Evolutionary conservation across 2,797 vertebrate species (phyloP).

Genomic region (Rhincodon typus): DNA sequence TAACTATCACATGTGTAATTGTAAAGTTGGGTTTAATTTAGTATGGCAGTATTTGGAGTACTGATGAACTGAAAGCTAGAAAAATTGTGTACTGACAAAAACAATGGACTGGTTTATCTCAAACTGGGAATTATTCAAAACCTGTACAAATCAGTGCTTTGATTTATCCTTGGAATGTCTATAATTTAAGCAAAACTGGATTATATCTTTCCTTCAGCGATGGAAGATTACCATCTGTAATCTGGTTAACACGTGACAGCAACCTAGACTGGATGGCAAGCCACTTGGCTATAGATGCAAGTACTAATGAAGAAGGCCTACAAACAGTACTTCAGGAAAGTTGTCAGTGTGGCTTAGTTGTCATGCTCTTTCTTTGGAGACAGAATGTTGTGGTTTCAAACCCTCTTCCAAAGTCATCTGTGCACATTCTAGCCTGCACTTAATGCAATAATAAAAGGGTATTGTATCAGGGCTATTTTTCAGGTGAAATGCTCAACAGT

Average conservation of each 20-base stretch:
- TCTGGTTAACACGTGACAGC: background rate
- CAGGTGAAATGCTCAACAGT: background rate
- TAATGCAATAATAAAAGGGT: background rate
- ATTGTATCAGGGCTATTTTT: background rate
- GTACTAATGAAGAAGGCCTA: background rate
- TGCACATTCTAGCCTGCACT: background rate
- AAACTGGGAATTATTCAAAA: background rate
- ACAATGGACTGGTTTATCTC: too few species aligned
- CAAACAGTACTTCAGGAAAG: background rate
- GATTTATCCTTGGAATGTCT: background rate
- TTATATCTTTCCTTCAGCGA: background rate
- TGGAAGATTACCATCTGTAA: too few species aligned
- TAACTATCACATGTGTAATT: background rate
- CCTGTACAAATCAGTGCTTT: background rate
- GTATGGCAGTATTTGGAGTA: background rate
- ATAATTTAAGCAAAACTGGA: background rate
- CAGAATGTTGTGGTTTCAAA: background rate
- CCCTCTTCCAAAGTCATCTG: background rate
- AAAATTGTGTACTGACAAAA: too few species aligned
- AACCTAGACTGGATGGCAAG: background rate
- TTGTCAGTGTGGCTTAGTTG: background rate
- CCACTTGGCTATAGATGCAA: background rate
- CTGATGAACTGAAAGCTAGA: background rate
- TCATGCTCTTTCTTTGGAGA: background rate
- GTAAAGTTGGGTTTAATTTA: background rate